Evolutionary conservation across 1,140 invertebrate species (phyloP), one percentile per base, ranked within the genome.

Genomic region (Drosophila ogumai): DNA sequence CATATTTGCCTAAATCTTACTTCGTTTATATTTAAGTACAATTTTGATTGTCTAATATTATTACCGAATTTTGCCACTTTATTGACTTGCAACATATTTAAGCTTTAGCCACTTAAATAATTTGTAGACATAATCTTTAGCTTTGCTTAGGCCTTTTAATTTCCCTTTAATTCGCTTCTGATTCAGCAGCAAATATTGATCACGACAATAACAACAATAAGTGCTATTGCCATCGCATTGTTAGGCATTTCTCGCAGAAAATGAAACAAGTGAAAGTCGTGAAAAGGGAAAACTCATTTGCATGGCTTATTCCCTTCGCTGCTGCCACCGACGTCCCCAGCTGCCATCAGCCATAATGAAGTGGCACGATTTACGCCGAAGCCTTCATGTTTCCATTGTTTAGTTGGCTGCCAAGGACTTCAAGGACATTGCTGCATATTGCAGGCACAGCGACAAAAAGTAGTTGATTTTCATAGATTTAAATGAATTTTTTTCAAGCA

Each of bases 351-450:
- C 38, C 41, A 55, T 71, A 71, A 78, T 77, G 65, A 77, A 78
- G 75, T 77, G 75, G 75, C 75, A 77, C 75, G 75, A 77, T 71
- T 77, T 77, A 43, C 52, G 50, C 44, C 66, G 55, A 49, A 61
- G 74, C 49, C 75, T 69, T 78, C 73, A 58, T 67, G 34, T 56
- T 69, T 57, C 74, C 75, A 71, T 78, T 77, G 75, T 77, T 77
- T 57, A 75, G 72, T 65, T 44, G 43, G 46, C 73, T 67, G 61
- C 46, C 61, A 59, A 32, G 68, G 36, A 36, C 44, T 78, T 77
- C 74, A 78, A 78, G 75, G 75, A 69, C 75, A 52, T 22, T 9
- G 55, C 40, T 50, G 63, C 52, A 65, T n/a, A 36, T 25, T 40
- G 32, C 32, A 15, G 19, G 32, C 32, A 36, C 50, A 54, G 46